These are phyloP conservation scores for Leucozona laternaria DNA, from an alignment of 2,888 invertebrate species.

Conservation along the genomic window DNA sequence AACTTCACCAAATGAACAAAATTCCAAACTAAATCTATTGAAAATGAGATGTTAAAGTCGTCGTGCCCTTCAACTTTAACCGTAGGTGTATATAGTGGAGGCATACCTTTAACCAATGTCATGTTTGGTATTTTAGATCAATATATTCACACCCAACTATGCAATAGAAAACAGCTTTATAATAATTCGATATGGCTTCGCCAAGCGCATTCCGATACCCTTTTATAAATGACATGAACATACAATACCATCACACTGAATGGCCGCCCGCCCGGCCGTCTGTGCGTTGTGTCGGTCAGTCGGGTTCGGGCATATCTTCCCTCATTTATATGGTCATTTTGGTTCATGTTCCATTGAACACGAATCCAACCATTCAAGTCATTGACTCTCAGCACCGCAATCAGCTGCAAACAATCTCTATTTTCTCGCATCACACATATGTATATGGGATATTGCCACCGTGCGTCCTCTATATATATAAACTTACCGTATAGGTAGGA, in stretches of 20 bases:
- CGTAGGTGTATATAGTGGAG: fast-evolving
- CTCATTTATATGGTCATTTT: slow-evolving; percentile 39
- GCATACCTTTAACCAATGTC: slow-evolving; percentile 36
- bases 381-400: slow-evolving; percentile 74
- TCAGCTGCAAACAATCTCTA: slow-evolving; percentile 68
- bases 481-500: not conserved
- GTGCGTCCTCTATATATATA: not conserved
- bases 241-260: not conserved
- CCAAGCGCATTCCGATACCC: slow-evolving; percentile 53
- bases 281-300: not conserved
- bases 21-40: not conserved
- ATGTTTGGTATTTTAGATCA: slow-evolving; percentile 50
- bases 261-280: too few relatives aligned
- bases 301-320: not conserved
- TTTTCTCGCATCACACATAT: slow-evolving; percentile 34
- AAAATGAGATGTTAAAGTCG: not conserved
- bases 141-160: slow-evolving; percentile 42
- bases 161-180: slow-evolving; percentile 22
- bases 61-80: not conserved
- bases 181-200: slow-evolving; percentile 59
- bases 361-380: slow-evolving; percentile 71
- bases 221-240: slow-evolving; percentile 51
- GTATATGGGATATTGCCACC: not conserved
- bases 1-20: not conserved
- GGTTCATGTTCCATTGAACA: slow-evolving; percentile 72